Evolutionary conservation across 2,797 vertebrate genomes (phyloP), one percentile per base, ranked within the genome.

Genomic region (Enteromius anoplus): DNA sequence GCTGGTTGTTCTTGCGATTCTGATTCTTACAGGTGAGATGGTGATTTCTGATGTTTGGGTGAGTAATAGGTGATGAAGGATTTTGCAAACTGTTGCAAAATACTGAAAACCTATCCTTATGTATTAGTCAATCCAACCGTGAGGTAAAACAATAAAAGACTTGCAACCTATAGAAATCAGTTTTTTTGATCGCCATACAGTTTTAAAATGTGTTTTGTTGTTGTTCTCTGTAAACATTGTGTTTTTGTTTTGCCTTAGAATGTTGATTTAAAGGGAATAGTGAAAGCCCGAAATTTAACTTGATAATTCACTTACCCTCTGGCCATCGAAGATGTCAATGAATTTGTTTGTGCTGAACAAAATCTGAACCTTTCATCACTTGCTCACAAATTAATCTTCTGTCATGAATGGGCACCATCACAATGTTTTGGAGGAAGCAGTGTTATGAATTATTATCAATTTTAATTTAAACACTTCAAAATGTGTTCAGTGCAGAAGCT

Each of bases 11-110:
- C 6, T 88, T 0, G 26, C 60, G 3, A n/a, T 90, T 11, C 19
- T 93, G 6, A 19, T 93, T 2, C 10, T 95, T 45, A 76, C 92
- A 85, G 93, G 94, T 95, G 88, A 76, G 15, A 4, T 14, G 32
- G 45, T 6, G 26, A 34, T 23, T 60, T 60, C 37, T 2, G 49
- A 65, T 65, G 11, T 26, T 26, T 68, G 51, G 10, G 21, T 64
- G 5, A 11, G 14, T 34, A 34, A 66, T 23, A 78, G 58, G 2
- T 12, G 17, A 65, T 32, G 1, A 60, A 62, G 1, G 76, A 65
- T 29, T 65, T 49, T 2, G 3, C 6, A 47, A 78, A 17, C 34
- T 17, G 34, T 75, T 75, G 17, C 34, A 55, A 23, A 15, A 60
- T 40, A 40, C 2, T 3, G 6, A 29, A 76, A 42, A 42, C 55